A percentile compares a stretch with the other conserved stretches of the same genome.
Conservation (phyloP, 2,888 invertebrate species). For the Dione juno region DNA sequence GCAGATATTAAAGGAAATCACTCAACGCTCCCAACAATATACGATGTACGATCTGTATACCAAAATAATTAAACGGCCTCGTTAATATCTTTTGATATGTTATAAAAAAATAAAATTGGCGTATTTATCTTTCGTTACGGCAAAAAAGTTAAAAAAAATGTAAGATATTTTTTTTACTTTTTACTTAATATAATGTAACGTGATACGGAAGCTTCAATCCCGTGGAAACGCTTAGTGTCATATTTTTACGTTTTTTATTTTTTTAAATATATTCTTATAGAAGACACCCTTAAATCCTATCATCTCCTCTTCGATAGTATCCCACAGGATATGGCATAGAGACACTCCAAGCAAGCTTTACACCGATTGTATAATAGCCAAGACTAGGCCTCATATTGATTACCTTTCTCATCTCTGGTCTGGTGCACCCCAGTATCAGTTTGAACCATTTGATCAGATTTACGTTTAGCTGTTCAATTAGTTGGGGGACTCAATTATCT, state of each 20-base stretch:
- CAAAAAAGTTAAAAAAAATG: slow-evolving; percentile 18
- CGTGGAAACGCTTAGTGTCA: neutral
- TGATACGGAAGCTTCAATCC: neutral
- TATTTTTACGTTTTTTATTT: neutral
- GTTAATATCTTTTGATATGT: slow-evolving; percentile 14
- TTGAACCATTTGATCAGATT: too few relatives aligned
- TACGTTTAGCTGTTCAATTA: too few relatives aligned
- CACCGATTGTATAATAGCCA: too few relatives aligned
- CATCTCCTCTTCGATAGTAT: too few relatives aligned
- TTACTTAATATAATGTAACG: slow-evolving; percentile 11
- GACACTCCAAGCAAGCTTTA: too few relatives aligned
- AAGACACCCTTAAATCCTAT: too few relatives aligned
- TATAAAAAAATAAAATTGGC: slow-evolving; percentile 31
- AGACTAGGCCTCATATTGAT: too few relatives aligned
- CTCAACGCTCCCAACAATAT: slow-evolving; percentile 11
- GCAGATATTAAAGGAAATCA: slow-evolving; percentile 22
- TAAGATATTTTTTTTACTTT: slow-evolving; percentile 18
- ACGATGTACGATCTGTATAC: slow-evolving; percentile 25
- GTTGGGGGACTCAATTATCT: too few relatives aligned
- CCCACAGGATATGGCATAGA: too few relatives aligned
- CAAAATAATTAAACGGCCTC: slow-evolving; percentile 31
- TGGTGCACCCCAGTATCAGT: too few relatives aligned
- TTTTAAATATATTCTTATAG: too few relatives aligned
- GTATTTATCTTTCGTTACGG: slow-evolving; percentile 27
- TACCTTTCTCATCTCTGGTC: too few relatives aligned